These are phyloP conservation scores for Leptopilina clavipes DNA, from an alignment of 1,140 invertebrate species.

Conservation along the genomic window DNA sequence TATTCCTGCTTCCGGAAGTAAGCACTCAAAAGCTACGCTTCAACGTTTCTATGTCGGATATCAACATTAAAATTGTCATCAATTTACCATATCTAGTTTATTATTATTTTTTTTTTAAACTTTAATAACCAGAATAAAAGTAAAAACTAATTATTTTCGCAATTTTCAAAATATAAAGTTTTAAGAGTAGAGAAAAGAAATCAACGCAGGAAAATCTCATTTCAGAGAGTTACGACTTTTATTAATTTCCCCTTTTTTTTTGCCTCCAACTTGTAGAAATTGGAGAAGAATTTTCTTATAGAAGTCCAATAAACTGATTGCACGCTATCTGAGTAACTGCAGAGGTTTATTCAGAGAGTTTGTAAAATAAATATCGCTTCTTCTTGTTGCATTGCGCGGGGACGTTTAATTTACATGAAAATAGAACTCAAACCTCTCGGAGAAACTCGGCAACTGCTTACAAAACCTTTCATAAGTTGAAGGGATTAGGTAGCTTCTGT, in stretches of 20 bases:
- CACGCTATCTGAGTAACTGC: neutral
- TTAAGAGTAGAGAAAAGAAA: neutral
- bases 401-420: constrained; percentile 28
- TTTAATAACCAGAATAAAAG: too few species aligned
- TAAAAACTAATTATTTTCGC: too few species aligned
- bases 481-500: neutral
- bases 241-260: constrained; percentile 15
- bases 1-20: too few species aligned
- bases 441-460: constrained; percentile 3
- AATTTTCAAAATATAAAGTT: neutral
- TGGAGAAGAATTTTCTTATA: constrained; percentile 4
- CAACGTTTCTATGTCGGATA: too few species aligned
- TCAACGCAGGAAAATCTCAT: neutral
- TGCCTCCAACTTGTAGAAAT: neutral
- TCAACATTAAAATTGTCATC: too few species aligned
- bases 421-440: neutral
- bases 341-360: neutral
- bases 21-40: too few species aligned
- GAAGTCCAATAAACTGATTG: constrained; percentile 9
- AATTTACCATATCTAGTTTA: too few species aligned
- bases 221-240: neutral
- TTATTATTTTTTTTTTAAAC: too few species aligned
- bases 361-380: constrained; percentile 4
- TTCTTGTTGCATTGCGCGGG: constrained; percentile 1
- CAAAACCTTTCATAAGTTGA: constrained; percentile 4